These are phyloP conservation scores for Spizella passerina DNA, from an alignment of 2,797 vertebrate genomes.

Conservation along the genomic window DNA sequence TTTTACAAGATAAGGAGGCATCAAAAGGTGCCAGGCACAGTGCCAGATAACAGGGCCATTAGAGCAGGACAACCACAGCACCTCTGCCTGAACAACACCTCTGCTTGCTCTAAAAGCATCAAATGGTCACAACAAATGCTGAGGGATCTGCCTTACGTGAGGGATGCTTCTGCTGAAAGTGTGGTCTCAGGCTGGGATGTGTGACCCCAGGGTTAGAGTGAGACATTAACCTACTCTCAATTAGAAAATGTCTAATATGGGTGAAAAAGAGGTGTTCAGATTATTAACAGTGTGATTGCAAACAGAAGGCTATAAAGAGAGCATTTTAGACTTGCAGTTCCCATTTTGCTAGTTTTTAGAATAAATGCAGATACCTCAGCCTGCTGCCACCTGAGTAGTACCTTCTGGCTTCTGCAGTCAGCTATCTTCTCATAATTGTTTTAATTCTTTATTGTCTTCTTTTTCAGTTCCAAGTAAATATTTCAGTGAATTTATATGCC, in stretches of 20 bases:
- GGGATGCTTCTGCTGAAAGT: not conserved
- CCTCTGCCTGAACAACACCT: slow-evolving; percentile 43
- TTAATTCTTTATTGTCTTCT: not conserved
- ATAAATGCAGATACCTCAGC: not conserved
- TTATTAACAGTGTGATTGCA: not conserved
- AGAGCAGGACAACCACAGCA: slow-evolving; percentile 15
- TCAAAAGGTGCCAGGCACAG: slow-evolving; percentile 54
- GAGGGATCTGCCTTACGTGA: not conserved
- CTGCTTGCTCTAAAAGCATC: not conserved
- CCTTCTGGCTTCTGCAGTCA: not conserved
- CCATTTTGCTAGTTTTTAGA: not conserved
- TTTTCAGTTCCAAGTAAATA: not conserved
- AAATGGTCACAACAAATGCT: not conserved
- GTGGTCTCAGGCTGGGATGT: not conserved
- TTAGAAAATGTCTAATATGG: not conserved
- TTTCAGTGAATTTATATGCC: not conserved
- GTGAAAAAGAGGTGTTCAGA: not conserved
- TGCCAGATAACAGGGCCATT: slow-evolving; percentile 41
- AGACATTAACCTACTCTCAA: not conserved
- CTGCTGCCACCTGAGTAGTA: not conserved
- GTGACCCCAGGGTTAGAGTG: not conserved
- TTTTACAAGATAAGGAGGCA: slow-evolving; percentile 67
- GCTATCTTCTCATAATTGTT: not conserved
- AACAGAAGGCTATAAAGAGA: not conserved
- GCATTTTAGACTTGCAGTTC: not conserved